phyloP scores from a whole-genome alignment of 2,113 vertebrate genomes.

The Globicephala melas region DNA sequence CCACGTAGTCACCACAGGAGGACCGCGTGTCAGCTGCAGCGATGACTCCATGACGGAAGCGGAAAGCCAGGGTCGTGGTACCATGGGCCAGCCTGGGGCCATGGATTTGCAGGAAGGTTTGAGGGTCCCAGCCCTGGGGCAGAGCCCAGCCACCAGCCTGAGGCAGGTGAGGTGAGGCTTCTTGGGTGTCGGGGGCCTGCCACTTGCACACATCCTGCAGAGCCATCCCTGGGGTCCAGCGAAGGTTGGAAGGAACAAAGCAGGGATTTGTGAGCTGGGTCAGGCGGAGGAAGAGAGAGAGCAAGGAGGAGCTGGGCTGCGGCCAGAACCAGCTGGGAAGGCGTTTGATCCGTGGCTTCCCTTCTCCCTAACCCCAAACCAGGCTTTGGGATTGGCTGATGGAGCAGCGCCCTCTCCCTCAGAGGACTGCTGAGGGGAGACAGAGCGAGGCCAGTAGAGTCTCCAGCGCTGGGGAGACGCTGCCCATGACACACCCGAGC shows the following conservation, averaged over 20 bases:
- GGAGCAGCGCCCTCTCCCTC: not conserved
- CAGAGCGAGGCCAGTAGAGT: not conserved
- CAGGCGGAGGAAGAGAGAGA: not conserved
- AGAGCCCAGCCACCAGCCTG: conserved; percentile 42
- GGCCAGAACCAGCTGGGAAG: conserved; percentile 46
- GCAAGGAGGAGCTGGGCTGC: not conserved
- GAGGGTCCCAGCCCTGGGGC: conserved; percentile 55
- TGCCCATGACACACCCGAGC: not conserved
- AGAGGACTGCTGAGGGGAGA: not conserved
- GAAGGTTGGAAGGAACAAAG: not conserved
- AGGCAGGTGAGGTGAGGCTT: not conserved
- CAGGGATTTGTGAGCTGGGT: not conserved
- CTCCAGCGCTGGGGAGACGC: not conserved
- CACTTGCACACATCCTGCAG: conserved; percentile 86
- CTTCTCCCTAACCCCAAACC: not conserved
- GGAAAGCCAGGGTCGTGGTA: conserved; percentile 89
- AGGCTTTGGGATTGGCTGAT: not conserved
- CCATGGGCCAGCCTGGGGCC: conserved; percentile 78
- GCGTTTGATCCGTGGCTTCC: not conserved
- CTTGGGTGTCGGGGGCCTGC: not conserved
- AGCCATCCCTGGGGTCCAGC: conserved; percentile 78
- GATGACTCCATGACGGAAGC: conserved; percentile 86
- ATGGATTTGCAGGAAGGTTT: not conserved
- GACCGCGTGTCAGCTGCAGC: conserved; percentile 89
- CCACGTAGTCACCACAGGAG: conserved; percentile 84